Percentiles rank a stretch among this genome's conserved stretches.
Conservation (phyloP, 2,113 vertebrate species). For the Probosciger aterrimus region DNA sequence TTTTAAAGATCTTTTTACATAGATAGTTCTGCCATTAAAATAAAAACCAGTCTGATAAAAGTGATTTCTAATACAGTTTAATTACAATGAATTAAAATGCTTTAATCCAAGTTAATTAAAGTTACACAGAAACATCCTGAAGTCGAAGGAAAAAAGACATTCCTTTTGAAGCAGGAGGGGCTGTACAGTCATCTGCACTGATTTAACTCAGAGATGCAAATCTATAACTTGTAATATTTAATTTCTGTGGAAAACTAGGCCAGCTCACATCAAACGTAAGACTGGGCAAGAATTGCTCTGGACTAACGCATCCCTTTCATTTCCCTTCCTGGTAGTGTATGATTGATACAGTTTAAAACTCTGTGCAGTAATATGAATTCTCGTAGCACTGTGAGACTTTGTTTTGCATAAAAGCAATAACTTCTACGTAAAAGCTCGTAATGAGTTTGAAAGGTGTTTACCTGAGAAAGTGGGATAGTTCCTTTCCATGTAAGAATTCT, state of each 20-base stretch:
- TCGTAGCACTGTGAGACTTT: neutral
- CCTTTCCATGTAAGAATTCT: neutral
- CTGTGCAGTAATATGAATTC: neutral
- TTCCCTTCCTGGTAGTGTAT: neutral
- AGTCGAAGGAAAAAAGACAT: neutral
- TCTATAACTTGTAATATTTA: neutral
- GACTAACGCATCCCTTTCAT: neutral
- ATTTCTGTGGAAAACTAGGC: neutral
- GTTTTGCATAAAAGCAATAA: neutral
- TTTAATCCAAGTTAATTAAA: neutral
- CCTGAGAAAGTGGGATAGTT: neutral
- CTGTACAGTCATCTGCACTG: rapidly evolving
- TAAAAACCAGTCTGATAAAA: neutral
- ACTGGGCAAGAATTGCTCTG: neutral
- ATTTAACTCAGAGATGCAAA: neutral
- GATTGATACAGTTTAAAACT: neutral
- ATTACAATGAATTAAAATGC: neutral
- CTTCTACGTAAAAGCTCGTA: neutral
- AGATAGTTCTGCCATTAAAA: neutral
- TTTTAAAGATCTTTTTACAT: neutral
- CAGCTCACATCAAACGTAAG: neutral
- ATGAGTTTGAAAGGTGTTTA: neutral
- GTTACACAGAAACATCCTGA: neutral
- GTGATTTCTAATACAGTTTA: neutral
- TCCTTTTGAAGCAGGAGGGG: neutral